Evolutionary conservation across 2,797 vertebrate genomes (phyloP).

Genomic region (Fundulus diaphanus): DNA sequence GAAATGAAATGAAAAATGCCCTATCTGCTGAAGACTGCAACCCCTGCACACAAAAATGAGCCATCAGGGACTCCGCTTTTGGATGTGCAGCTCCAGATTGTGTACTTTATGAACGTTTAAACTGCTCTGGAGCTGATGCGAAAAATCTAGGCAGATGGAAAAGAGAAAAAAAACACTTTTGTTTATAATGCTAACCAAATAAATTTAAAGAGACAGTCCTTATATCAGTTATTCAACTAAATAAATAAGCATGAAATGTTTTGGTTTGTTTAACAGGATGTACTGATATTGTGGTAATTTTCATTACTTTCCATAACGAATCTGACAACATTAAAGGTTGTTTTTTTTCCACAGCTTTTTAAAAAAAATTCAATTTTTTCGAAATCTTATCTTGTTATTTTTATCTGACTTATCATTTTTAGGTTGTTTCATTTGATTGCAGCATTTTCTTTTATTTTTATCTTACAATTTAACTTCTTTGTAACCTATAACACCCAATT

Average conservation of each 20-base stretch:
- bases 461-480: background rate
- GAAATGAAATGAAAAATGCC: constrained; percentile 16
- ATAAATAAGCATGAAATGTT: background rate
- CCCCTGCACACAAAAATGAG: constrained; percentile 2
- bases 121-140: constrained; percentile 15
- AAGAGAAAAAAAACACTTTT: constrained; percentile 7
- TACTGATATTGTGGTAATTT: background rate
- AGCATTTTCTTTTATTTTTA: background rate
- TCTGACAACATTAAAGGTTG: no score
- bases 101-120: background rate
- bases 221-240: background rate
- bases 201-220: background rate
- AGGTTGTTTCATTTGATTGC: background rate
- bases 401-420: no score
- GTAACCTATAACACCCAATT: no score
- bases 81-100: background rate
- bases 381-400: background rate
- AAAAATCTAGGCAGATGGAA: constrained; percentile 21
- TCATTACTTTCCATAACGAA: background rate
- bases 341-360: no score
- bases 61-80: constrained; percentile 7
- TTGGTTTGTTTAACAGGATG: background rate
- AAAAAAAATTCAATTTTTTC: no score
- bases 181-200: constrained; percentile 17
- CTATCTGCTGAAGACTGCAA: constrained; percentile 13